Conservation (phyloP, 2,113 vertebrate genomes). For the Camelus dromedarius region DNA sequence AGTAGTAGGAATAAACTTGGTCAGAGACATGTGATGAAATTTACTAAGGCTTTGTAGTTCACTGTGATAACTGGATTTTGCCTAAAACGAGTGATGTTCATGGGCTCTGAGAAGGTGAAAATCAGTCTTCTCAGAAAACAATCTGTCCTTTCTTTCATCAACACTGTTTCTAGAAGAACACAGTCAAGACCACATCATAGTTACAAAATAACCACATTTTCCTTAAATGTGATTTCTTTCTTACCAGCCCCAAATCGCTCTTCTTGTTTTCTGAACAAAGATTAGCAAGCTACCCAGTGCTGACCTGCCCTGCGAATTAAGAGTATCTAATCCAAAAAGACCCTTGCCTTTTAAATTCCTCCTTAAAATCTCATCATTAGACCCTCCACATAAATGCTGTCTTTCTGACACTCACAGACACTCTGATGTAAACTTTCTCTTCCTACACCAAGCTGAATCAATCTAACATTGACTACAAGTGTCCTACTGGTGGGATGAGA, state of each 20-base stretch:
- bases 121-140: not conserved
- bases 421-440: not conserved
- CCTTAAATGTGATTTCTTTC: not conserved
- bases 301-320: not conserved
- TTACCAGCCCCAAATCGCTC: not conserved
- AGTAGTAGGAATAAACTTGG: not conserved
- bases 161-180: not conserved
- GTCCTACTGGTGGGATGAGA: not conserved
- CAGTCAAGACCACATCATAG: not conserved
- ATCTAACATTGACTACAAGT: not conserved
- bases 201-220: not conserved
- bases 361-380: not conserved
- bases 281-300: not conserved
- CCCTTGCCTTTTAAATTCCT: not conserved
- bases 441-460: not conserved
- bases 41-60: not conserved
- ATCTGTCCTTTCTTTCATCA: not conserved
- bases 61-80: not conserved
- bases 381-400: not conserved
- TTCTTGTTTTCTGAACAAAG: not conserved
- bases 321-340: not conserved
- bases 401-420: not conserved
- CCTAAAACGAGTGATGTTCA: not conserved
- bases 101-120: not conserved
- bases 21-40: not conserved